Evolutionary conservation across 2,797 vertebrate genomes (phyloP), one percentile per base, ranked within the genome.

Genomic region (Balearica regulorum): DNA sequence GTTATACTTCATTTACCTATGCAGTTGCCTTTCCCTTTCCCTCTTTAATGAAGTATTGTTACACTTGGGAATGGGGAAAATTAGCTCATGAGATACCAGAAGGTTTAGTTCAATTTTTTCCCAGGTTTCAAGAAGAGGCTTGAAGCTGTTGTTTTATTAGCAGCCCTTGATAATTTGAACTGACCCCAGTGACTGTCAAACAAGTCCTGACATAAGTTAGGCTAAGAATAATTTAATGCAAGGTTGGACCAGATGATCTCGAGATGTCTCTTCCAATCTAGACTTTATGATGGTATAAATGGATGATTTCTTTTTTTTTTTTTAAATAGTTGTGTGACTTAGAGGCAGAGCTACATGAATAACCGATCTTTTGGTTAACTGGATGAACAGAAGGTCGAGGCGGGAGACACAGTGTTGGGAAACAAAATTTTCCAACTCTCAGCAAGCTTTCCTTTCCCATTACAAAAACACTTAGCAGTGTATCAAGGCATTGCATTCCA

Each of bases 231-330:
- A 89, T 92, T 95, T 86, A 92, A 94, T 78, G 57, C 76, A 94
- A 93, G 65, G 33, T 54, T 93, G 75, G 89, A 81, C 72, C 49
- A 83, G 69, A 80, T 44, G 46, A 93, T 94, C 87, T 97, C 92
- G 93, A 91, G 93, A 91, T 83, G 21, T 90, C 57, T 94, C 79
- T 81, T 94, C 69, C 76, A 94, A 95, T 90, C 72, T 88, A 83
- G 85, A 86, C 43, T 57, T 83, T 71, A 93, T 76, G 31, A 86
- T 33, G 12, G 16, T 51, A 83, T 86, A 91, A 95, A 92, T 65
- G 69, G 66, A 89, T 96, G n/a, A 48, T 48, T 86, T 77, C 6
- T 43, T 43, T 43, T 43, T 77, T 53, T 66, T 58, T 83, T 78
- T 78, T 83, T 83, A 55, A 93, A 91, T 83, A 91, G 53, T 66